Base-by-base conservation (phyloP, 2,113 vertebrate genomes). In the Bufo bufo region DNA sequence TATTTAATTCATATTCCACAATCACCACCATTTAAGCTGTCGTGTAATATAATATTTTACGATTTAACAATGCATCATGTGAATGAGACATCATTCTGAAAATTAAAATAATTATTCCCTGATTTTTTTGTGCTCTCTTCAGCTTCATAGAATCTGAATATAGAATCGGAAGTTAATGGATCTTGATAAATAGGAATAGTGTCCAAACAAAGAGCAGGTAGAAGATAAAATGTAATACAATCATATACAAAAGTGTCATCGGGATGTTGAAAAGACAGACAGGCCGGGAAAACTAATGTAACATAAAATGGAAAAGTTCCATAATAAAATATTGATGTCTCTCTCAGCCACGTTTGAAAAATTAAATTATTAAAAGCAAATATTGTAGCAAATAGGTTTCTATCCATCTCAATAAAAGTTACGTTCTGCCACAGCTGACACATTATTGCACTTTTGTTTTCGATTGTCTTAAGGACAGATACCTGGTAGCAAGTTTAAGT, bases 321-420 rank as follows among this genome's bases (percentile, higher is more conserved):
- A 79, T 92, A 91, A 94, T 95, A 89, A 95, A 95, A 95, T 95
- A 95, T 95, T 93, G 95, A 95, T 94, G 90, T 33, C 74, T 91
- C 54, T 93, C 85, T 93, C 91, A 90, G 80, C 86, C 90, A 84
- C 92, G 90, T 93, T 94, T 93, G 92, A 94, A 93, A 96, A 94
- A 95, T 95, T 93, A 93, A 96, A 95, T 94, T 96, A 94, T 96
- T 96, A 95, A 96, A 95, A 94, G 92, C 91, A 96, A 95, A 96
- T 95, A 96, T 94, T 95, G 90, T 93, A 93, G 91, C 92, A 95
- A 96, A 95, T 94, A 95, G 90, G 85, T 93, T 94, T 90, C 92
- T 91, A 95, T 96, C 92, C 91, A 93, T 95, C 93, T 95, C 93
- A 94, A 95, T 95, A 92, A 94, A 94, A 94, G 90, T 91, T 94